Base-by-base conservation (phyloP, 2,113 vertebrate species). In the Brachyistius frenatus region DNA sequence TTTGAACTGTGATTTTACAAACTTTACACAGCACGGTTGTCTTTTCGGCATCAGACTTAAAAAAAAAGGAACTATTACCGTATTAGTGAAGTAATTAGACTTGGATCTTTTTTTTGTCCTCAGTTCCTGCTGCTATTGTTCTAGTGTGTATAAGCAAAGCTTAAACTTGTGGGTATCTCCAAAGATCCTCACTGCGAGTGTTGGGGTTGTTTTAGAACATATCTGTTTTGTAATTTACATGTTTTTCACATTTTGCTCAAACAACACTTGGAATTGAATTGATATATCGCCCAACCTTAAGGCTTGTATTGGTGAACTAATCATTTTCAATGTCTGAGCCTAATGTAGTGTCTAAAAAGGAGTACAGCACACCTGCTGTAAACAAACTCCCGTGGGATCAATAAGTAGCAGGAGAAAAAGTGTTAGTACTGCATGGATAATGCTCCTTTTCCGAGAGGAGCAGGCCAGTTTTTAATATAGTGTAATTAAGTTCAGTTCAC, bases 1-100 rank as follows among this genome's bases (percentile, higher is more conserved):
- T 44, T 56, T 56, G 37, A 55, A 56, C 66, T 10, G 36, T 6
- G 6, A 5, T 32, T 44, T 56, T 56, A 13, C 5, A 8, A 56
- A 69, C 66, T 56, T 69, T 69, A 46, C 37, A 56, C 9, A 32
- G 15, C 30, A 57, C 31, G n/a, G 3, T 69, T 32, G 16, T 52
- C 49, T 52, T 15, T 52, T 23, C 6, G n/a, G 5, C 4, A 14
- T 50, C 49, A 50, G 49, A 15, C 49, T 14, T 50, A 16, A 5
- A 13, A 50, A 50, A 50, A 50, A 50, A 2, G 6, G 16, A n/a
- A 50, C 49, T 15, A 50, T 4, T 50, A 16, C 49, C 49, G 16
- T n/a, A 50, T 5, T 1, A n/a, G 39, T 46, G 66, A 69, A 46
- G 37, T 50, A n/a, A 56, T 0, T 41, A 56, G 66, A 33, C 37